Percentiles rank a stretch among this genome's conserved stretches.
phyloP scores from a whole-genome alignment of 2,888 invertebrate species.

The Psylliodes chrysocephalus region DNA sequence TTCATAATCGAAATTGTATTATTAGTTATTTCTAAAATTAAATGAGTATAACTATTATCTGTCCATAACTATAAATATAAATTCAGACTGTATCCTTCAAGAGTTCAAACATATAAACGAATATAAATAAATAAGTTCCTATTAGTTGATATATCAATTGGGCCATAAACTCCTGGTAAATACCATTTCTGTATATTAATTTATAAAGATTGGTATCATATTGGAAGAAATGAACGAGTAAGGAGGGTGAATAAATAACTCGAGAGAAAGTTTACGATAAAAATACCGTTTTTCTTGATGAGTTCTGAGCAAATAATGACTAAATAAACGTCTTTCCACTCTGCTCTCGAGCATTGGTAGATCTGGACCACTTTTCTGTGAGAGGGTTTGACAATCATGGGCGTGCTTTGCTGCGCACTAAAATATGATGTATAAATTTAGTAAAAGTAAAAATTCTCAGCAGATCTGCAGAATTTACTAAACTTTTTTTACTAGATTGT shows the following conservation, averaged over 20 bases:
- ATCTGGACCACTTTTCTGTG: background rate
- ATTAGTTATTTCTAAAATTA: too few relatives aligned
- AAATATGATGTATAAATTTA: too few relatives aligned
- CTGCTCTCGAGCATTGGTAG: conserved; percentile 17
- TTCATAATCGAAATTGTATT: too few relatives aligned
- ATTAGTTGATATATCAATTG: conserved; percentile 15
- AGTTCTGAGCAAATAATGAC: conserved; percentile 61
- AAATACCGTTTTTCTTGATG: conserved; percentile 59
- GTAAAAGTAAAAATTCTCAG: too few relatives aligned
- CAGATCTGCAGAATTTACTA: too few relatives aligned
- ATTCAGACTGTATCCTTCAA: too few relatives aligned
- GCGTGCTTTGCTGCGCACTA: too few relatives aligned
- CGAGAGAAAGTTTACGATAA: conserved; percentile 42
- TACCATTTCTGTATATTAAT: conserved; percentile 33
- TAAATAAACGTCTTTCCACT: conserved; percentile 52
- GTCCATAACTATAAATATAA: too few relatives aligned
- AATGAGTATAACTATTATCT: too few relatives aligned
- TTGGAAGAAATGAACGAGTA: conserved; percentile 27
- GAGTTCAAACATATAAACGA: too few relatives aligned
- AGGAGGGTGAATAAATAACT: conserved; percentile 41
- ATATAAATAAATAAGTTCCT: conserved; percentile 6
- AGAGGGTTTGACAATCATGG: background rate
- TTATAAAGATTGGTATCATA: conserved; percentile 32
- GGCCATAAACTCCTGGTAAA: conserved; percentile 22
- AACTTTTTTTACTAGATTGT: too few relatives aligned